These are phyloP conservation scores for Kryptopterus vitreolus DNA, from an alignment of 2,797 vertebrate genomes.

Conservation along the genomic window DNA sequence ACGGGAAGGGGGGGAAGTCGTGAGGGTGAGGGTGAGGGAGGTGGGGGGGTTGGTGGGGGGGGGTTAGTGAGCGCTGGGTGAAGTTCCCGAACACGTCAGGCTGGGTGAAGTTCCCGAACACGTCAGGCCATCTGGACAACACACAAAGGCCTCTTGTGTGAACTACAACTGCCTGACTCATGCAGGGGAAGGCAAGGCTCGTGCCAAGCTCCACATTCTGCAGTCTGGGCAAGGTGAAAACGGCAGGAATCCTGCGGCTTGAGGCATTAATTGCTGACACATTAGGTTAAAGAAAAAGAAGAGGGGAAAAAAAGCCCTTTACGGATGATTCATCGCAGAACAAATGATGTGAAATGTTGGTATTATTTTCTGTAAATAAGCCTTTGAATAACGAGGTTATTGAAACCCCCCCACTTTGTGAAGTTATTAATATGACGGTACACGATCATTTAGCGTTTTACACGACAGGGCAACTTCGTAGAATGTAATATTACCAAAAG, in stretches of 20 bases:
- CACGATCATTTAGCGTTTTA: no score
- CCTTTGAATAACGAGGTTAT: conserved; percentile 27
- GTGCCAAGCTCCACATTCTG: conserved; percentile 44
- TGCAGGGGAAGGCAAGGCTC: conserved; percentile 45
- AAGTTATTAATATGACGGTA: conserved; percentile 9
- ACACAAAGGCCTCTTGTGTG: conserved; percentile 74
- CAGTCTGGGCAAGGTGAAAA: conserved; percentile 46
- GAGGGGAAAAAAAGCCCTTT: conserved; percentile 37
- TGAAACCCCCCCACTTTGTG: conserved; percentile 4
- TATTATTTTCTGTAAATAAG: no score
- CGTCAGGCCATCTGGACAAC: conserved; percentile 71
- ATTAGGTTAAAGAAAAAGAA: conserved; percentile 32
- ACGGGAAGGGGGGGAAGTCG: conserved; percentile 27
- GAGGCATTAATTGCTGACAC: conserved; percentile 49
- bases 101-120: conserved; percentile 64
- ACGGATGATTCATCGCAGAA: conserved; percentile 23
- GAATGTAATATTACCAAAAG: no score
- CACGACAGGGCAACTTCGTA: no score
- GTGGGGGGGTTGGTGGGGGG: no score
- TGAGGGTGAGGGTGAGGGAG: conserved; percentile 22
- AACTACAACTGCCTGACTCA: conserved; percentile 43
- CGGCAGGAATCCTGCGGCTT: conserved; percentile 36
- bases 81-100: conserved; percentile 69
- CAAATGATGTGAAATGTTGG: conserved; percentile 3
- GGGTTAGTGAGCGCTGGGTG: conserved; percentile 39